Conservation (phyloP, 2,113 vertebrate species). For the Serilophus lunatus region DNA sequence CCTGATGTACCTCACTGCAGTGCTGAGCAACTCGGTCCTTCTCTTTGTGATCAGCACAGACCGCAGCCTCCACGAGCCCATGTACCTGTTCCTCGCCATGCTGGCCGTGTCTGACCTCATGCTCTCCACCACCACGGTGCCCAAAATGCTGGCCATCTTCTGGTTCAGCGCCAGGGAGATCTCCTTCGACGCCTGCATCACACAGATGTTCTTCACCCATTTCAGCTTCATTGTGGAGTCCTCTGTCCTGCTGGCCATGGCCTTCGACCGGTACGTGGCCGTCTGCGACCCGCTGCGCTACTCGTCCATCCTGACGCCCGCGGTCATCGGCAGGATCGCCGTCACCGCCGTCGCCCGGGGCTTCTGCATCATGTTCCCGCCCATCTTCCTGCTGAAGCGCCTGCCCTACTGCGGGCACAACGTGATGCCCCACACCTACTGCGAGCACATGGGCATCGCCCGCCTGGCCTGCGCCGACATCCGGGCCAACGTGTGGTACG, state of each 20-base stretch:
- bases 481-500: slow-evolving; percentile 57
- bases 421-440: slow-evolving; percentile 67
- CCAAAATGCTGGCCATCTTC: slow-evolving; percentile 68
- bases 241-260: slow-evolving; percentile 66
- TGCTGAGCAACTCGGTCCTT: slow-evolving; percentile 18
- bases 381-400: slow-evolving; percentile 59
- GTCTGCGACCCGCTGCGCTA: slow-evolving; percentile 64
- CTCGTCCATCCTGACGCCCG: neutral
- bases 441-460: slow-evolving; percentile 74
- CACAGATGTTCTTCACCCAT: slow-evolving; percentile 74
- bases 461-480: slow-evolving; percentile 71
- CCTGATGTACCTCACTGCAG: slow-evolving; percentile 26
- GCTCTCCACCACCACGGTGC: slow-evolving; percentile 62
- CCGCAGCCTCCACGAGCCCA: slow-evolving; percentile 61
- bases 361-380: slow-evolving; percentile 51
- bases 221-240: slow-evolving; percentile 69
- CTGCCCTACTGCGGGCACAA: slow-evolving; percentile 59
- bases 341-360: neutral
- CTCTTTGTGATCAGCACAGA: slow-evolving; percentile 26
- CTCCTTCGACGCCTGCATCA: slow-evolving; percentile 59
- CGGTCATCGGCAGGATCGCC: slow-evolving; percentile 6
- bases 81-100: slow-evolving; percentile 65
- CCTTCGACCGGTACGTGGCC: slow-evolving; percentile 58
- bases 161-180: slow-evolving; percentile 62
- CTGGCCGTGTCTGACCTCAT: slow-evolving; percentile 51